Percentiles rank a stretch among this genome's conserved stretches.
Conservation (phyloP, 2,888 invertebrate genomes). For the Synergus itoensis region DNA sequence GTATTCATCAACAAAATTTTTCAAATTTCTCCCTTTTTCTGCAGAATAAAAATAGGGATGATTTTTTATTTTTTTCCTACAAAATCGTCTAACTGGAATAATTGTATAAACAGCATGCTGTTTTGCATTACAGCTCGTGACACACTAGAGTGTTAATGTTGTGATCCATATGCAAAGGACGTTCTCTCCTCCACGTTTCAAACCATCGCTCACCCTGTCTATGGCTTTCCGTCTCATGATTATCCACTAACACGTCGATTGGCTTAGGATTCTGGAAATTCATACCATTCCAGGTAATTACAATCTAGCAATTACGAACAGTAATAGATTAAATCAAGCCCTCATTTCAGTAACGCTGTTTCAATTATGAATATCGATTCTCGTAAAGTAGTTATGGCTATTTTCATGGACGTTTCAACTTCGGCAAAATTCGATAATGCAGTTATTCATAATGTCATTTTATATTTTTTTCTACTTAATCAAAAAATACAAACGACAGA, state of each 20-base stretch:
- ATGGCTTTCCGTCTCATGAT: slow-evolving; percentile 19
- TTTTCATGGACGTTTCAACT: not conserved
- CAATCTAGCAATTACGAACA: not conserved
- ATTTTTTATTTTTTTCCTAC: not conserved
- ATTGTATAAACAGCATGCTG: slow-evolving; percentile 3
- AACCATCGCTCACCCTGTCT: not conserved
- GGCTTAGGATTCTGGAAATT: not conserved
- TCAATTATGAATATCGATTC: not conserved
- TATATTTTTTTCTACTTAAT: not conserved
- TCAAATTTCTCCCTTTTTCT: not conserved
- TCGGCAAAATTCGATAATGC: not conserved
- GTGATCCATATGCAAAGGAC: not conserved
- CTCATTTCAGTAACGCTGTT: not conserved
- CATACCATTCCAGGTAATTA: not conserved
- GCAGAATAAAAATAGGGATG: not conserved
- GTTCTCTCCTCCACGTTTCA: slow-evolving; percentile 6
- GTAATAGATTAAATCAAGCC: not conserved
- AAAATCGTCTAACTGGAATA: not conserved
- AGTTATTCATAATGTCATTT: not conserved
- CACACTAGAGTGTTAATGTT: slow-evolving; percentile 9
- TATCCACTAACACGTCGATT: slow-evolving; percentile 23
- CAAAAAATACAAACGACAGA: not conserved
- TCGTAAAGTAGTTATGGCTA: not conserved
- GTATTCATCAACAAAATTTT: not conserved
- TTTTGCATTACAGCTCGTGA: not conserved